Conservation (phyloP, 2,113 vertebrate genomes). For the Sphyrna mokarran region DNA sequence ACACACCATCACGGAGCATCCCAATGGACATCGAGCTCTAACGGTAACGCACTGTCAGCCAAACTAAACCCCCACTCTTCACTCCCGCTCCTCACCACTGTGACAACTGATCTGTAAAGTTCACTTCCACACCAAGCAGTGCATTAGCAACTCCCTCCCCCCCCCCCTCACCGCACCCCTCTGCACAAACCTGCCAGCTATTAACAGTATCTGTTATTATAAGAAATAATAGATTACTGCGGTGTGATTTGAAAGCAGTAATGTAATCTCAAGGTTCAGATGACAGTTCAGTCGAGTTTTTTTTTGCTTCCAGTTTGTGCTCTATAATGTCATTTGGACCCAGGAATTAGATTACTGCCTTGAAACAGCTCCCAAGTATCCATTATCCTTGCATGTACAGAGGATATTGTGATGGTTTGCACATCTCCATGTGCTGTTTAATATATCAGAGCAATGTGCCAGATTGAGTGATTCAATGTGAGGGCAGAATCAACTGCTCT, state of each 20-base stretch:
- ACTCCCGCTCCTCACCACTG: not conserved
- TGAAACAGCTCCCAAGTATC: slow-evolving; percentile 32
- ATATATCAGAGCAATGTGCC: not conserved
- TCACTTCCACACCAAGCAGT: not conserved
- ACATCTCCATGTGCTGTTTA: not conserved
- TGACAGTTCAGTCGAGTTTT: not conserved
- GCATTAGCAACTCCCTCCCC: not conserved
- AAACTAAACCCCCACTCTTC: not conserved
- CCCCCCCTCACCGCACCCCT: too few relatives aligned
- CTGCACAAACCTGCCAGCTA: not conserved
- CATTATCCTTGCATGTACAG: slow-evolving; percentile 6
- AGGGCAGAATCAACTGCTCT: slow-evolving; percentile 6
- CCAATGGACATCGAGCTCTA: too few relatives aligned
- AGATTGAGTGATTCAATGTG: not conserved
- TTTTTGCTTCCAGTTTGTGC: not conserved
- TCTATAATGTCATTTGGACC: slow-evolving; percentile 25
- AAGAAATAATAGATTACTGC: slow-evolving; percentile 2
- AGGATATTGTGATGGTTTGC: slow-evolving; percentile 8
- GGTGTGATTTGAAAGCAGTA: slow-evolving; percentile 2
- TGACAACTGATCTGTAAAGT: not conserved
- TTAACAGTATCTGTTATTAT: slow-evolving; percentile 23
- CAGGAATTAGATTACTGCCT: slow-evolving; percentile 18
- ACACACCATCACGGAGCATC: too few relatives aligned
- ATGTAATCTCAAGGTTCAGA: slow-evolving; percentile 22
- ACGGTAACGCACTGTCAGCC: too few relatives aligned